phyloP scores from a whole-genome alignment of 2,888 invertebrate species.

The Trichopria drosophilae region DNA sequence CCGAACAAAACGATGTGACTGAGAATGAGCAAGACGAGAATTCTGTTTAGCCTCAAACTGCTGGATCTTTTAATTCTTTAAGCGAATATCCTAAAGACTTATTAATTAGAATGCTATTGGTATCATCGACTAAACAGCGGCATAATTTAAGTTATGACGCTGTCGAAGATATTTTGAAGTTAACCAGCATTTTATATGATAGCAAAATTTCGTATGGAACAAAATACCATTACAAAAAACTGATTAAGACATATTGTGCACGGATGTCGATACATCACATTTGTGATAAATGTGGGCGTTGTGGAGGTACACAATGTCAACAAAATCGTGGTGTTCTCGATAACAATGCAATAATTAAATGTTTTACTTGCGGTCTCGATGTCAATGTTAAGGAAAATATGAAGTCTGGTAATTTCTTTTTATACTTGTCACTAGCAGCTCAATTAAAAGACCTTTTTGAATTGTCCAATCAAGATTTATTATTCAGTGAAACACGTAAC shows the following conservation, averaged over 20 bases:
- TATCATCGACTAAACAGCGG: conserved; percentile 10
- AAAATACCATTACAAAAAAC: conserved; percentile 20
- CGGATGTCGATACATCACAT: conserved; percentile 14
- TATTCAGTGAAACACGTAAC: conserved; percentile 18
- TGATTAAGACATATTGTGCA: conserved; percentile 11
- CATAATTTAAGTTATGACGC: conserved; percentile 14
- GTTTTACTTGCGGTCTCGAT: background rate
- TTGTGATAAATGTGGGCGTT: conserved; percentile 16
- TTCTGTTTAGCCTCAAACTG: too few species aligned
- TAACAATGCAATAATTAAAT: conserved; percentile 8
- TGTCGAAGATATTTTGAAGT: conserved; percentile 3
- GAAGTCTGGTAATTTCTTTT: conserved; percentile 15
- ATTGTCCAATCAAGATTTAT: conserved; percentile 14
- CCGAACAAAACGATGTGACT: too few species aligned
- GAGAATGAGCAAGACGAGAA: too few species aligned
- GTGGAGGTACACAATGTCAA: conserved; percentile 5
- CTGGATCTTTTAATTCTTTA: too few species aligned
- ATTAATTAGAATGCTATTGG: too few species aligned
- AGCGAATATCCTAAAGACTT: too few species aligned
- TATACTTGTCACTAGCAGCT: conserved; percentile 9
- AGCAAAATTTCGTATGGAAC: conserved; percentile 7
- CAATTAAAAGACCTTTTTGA: conserved; percentile 8
- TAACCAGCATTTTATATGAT: conserved; percentile 4
- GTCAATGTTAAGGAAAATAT: conserved; percentile 14
- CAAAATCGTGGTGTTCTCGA: background rate